Conservation (phyloP, 2,797 vertebrate genomes). For the Ctenopoma multispine region DNA sequence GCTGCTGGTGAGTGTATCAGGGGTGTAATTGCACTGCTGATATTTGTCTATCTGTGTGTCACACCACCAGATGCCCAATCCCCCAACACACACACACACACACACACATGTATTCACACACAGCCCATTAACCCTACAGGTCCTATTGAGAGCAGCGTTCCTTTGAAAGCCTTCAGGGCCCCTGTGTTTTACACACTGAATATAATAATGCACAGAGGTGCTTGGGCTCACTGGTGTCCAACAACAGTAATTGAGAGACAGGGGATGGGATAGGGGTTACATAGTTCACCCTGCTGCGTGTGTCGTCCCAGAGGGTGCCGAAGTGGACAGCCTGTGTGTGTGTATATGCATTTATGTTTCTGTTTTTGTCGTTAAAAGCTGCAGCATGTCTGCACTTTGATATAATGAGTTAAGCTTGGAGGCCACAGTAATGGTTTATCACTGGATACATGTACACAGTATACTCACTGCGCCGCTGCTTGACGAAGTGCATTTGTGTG, state of each 20-base stretch:
- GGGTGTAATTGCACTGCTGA: slow-evolving; percentile 87
- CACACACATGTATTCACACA: slow-evolving; percentile 49
- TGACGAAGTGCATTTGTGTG: background rate
- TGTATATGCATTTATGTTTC: slow-evolving; percentile 32
- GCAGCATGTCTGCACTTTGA: slow-evolving; percentile 19
- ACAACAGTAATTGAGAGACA: slow-evolving; percentile 83
- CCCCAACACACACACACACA: slow-evolving; percentile 50
- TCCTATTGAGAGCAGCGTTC: slow-evolving; percentile 83
- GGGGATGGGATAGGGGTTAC: slow-evolving; percentile 71
- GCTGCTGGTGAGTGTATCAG: slow-evolving; percentile 82
- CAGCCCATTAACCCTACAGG: slow-evolving; percentile 87
- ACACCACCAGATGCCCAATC: slow-evolving; percentile 74
- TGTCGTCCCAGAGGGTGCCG: slow-evolving; percentile 54
- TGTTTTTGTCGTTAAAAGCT: slow-evolving; percentile 46
- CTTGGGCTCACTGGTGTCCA: slow-evolving; percentile 74
- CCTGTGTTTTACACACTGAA: slow-evolving; percentile 82
- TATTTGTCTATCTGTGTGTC: slow-evolving; percentile 84
- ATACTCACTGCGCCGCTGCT: background rate
- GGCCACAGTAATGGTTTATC: slow-evolving; percentile 1
- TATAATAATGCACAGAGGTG: slow-evolving; percentile 84
- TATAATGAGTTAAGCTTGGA: slow-evolving; percentile 46
- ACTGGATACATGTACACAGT: background rate
- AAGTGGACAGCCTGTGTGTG: slow-evolving; percentile 43
- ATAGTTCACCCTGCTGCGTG: slow-evolving; percentile 67
- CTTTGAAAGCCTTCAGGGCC: slow-evolving; percentile 83